phyloP scores from a whole-genome alignment of 2,113 vertebrate species.

The Solenodon paradoxus region DNA sequence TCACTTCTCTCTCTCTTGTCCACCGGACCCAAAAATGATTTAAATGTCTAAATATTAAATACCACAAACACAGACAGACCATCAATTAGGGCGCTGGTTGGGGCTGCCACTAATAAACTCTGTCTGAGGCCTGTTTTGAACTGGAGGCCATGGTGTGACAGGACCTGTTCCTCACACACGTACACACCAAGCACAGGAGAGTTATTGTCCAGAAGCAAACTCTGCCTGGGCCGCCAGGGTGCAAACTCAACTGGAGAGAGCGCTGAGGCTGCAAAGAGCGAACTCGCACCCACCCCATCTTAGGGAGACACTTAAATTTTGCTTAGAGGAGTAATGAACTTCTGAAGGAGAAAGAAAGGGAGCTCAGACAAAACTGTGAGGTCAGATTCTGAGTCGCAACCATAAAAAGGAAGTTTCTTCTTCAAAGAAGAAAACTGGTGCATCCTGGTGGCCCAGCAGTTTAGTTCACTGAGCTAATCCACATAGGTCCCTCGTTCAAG shows the following conservation, averaged over 20 bases:
- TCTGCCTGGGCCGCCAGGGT: background rate
- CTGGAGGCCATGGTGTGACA: fast-evolving
- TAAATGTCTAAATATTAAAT: background rate
- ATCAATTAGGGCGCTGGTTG: background rate
- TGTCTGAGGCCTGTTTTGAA: background rate
- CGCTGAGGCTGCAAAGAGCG: background rate
- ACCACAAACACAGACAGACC: background rate
- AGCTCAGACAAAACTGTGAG: fast-evolving
- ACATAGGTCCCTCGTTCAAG: too few relatives aligned
- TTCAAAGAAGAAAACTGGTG: background rate
- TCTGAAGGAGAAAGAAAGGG: background rate
- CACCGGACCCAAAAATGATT: background rate
- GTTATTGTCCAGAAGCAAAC: fast-evolving
- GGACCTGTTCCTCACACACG: fast-evolving
- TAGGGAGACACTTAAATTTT: background rate
- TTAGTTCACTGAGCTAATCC: too few relatives aligned
- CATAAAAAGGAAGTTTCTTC: background rate
- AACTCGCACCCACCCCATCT: fast-evolving
- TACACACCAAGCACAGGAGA: background rate
- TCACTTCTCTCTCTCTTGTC: background rate
- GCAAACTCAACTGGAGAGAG: background rate
- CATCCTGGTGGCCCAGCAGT: too few relatives aligned
- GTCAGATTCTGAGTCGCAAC: background rate
- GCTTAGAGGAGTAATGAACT: too few relatives aligned
- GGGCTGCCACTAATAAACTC: background rate